Conservation (phyloP, 2,113 vertebrate genomes). For the Castor canadensis region DNA sequence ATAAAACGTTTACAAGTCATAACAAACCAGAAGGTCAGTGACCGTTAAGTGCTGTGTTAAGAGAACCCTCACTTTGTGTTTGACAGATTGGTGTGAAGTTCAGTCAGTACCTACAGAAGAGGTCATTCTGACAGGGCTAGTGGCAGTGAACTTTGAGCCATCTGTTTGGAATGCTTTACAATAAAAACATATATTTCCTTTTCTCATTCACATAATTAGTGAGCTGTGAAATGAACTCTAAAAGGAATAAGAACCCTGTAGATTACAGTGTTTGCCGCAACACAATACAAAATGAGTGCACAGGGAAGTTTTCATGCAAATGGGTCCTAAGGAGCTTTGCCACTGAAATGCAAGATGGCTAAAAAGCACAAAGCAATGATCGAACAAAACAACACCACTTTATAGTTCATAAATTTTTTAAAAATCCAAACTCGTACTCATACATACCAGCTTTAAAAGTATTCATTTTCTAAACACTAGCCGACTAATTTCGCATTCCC, state of each 20-base stretch:
- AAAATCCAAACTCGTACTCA: slow-evolving; percentile 9
- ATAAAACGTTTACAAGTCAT: slow-evolving; percentile 37
- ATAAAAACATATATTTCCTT: slow-evolving; percentile 81
- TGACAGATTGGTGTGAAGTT: slow-evolving; percentile 54
- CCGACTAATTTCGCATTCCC: not conserved
- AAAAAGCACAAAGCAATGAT: not conserved
- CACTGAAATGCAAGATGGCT: slow-evolving; percentile 77
- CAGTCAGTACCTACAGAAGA: slow-evolving; percentile 59
- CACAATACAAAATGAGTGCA: slow-evolving; percentile 80
- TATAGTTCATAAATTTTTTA: slow-evolving; percentile 53
- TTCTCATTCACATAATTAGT: slow-evolving; percentile 85
- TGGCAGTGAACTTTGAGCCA: slow-evolving; percentile 75
- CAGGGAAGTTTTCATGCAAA: slow-evolving; percentile 78
- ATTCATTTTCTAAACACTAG: slow-evolving; percentile 32
- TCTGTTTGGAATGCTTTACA: slow-evolving; percentile 81
- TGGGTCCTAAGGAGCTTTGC: slow-evolving; percentile 77
- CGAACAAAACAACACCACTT: slow-evolving; percentile 3
- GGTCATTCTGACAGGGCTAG: slow-evolving; percentile 45
- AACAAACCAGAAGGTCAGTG: slow-evolving; percentile 52
- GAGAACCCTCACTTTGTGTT: slow-evolving; percentile 56
- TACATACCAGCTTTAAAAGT: not conserved
- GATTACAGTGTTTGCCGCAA: slow-evolving; percentile 80
- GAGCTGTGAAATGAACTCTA: slow-evolving; percentile 88
- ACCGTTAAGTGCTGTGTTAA: slow-evolving; percentile 46
- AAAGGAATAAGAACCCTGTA: slow-evolving; percentile 84